phyloP scores from a whole-genome alignment of 2,113 vertebrate species.

The Petaurus breviceps region DNA sequence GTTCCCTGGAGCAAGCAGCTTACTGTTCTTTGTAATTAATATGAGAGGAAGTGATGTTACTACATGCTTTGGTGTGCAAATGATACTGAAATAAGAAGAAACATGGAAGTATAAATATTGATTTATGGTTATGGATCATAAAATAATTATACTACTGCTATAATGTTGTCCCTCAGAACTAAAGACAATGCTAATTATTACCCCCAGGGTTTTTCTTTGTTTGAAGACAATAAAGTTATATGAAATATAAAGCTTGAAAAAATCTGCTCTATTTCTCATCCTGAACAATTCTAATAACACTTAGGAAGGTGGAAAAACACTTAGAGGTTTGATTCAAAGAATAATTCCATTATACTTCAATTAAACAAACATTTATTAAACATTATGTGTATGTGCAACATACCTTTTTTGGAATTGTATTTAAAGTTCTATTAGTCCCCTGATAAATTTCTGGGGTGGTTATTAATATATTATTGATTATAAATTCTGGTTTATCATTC shows the following conservation, averaged over 20 bases:
- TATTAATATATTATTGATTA: neutral
- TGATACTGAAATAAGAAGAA: constrained; percentile 62
- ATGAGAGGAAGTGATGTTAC: constrained; percentile 77
- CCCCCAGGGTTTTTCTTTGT: neutral
- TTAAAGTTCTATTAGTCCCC: neutral
- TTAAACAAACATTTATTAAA: neutral
- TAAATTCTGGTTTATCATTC: neutral
- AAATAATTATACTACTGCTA: neutral
- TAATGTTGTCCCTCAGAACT: neutral
- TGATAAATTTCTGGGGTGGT: neutral
- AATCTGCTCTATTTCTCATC: neutral
- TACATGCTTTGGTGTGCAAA: constrained; percentile 72
- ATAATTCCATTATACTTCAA: neutral
- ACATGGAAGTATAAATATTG: neutral
- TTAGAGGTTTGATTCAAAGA: neutral
- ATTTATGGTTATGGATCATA: neutral
- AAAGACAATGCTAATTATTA: neutral
- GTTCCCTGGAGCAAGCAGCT: constrained; percentile 81
- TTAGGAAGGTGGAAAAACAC: neutral
- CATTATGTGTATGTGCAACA: neutral
- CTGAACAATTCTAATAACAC: neutral
- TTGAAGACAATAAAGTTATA: neutral
- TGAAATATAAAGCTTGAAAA: neutral
- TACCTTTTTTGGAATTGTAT: neutral
- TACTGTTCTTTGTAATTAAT: constrained; percentile 78